Evolutionary conservation across 1,140 invertebrate species (phyloP), one percentile per base, ranked within the genome.

Genomic region (Drosophila pachea): DNA sequence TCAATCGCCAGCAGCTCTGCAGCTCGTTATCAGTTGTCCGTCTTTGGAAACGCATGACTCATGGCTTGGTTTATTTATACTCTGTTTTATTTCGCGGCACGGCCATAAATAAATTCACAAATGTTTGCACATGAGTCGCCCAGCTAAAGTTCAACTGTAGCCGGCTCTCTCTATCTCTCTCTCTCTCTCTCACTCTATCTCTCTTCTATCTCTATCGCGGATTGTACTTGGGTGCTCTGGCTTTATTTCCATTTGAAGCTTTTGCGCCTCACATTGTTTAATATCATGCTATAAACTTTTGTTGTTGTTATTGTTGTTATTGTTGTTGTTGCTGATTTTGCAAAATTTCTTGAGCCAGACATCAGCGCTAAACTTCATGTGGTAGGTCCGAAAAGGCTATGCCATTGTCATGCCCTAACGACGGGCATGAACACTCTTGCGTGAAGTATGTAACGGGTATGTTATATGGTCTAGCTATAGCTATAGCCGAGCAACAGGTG

Each of bases 381-480:
- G 79, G 78, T 84, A 75, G 78, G 71, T 83, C 78, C 56, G 29
- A 73, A 40, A 65, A 33, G 31, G 43, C 33, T 45, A 8, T 38
- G 42, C 31, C 32, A 60, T 32, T 38, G 42, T 22, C 32, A 60
- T 32, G 35, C 32, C 12, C 11, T 38, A 36, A 29, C 31, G 9
- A 12, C 43, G 47, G 29, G 6, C 11, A 12, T 5, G n/a, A 12
- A 9, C 2, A 12, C 47, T 32, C 5, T 7, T 31, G 1, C 7
- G 12, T 49, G 5, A 49, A 49, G 16, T 31, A 6, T 33, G 31
- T 12, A 22, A 22, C 22, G 22, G 22, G 22, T 2, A 22, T 38
- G 36, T 8, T 38, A 9, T 38, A 38, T 38, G 0, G 4, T 38
- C 7, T 1, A 12, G 11, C n/a, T 22, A 22, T 22, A 22, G 22